Conservation (phyloP, 2,888 invertebrate species). For the Gasteruption jaculator region DNA sequence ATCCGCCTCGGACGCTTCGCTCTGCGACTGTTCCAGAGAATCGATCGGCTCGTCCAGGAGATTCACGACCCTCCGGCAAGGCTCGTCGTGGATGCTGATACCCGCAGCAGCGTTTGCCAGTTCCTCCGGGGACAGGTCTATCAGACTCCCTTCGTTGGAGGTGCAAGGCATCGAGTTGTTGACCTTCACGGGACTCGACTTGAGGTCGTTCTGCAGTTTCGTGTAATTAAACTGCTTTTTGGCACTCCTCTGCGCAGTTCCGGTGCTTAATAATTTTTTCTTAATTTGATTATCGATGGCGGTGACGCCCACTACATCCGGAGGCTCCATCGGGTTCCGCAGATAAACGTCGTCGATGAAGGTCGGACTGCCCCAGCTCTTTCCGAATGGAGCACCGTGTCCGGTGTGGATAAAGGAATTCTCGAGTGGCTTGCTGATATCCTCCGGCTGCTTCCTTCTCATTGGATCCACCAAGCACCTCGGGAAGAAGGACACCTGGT, state of each 20-base stretch:
- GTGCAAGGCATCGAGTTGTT: constrained; percentile 49
- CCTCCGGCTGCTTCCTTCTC: constrained; percentile 63
- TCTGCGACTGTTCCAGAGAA: constrained; percentile 24
- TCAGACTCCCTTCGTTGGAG: constrained; percentile 64
- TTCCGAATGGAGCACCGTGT: constrained; percentile 68
- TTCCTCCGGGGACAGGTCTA: constrained; percentile 68
- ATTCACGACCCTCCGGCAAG: constrained; percentile 41
- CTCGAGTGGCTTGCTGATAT: constrained; percentile 75
- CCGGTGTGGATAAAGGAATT: constrained; percentile 83
- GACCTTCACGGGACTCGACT: constrained; percentile 44
- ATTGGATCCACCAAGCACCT: constrained; percentile 70
- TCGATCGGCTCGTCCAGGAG: constrained; percentile 48
- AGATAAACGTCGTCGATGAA: constrained; percentile 76
- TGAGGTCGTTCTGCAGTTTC: constrained; percentile 71
- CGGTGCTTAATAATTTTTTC: constrained; percentile 48
- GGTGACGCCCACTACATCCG: constrained; percentile 58
- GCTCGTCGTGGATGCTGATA: constrained; percentile 22
- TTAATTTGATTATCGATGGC: constrained; percentile 48
- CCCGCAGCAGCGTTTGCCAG: constrained; percentile 34
- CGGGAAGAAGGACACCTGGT: constrained; percentile 86
- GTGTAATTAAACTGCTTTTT: constrained; percentile 77
- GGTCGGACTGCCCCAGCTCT: constrained; percentile 81
- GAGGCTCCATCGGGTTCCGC: constrained; percentile 71
- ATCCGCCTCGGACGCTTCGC: constrained; percentile 34
- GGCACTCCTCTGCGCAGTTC: constrained; percentile 44